These are phyloP conservation scores for Neomonachus schauinslandi DNA, from an alignment of 2,113 vertebrate species.

Conservation along the genomic window DNA sequence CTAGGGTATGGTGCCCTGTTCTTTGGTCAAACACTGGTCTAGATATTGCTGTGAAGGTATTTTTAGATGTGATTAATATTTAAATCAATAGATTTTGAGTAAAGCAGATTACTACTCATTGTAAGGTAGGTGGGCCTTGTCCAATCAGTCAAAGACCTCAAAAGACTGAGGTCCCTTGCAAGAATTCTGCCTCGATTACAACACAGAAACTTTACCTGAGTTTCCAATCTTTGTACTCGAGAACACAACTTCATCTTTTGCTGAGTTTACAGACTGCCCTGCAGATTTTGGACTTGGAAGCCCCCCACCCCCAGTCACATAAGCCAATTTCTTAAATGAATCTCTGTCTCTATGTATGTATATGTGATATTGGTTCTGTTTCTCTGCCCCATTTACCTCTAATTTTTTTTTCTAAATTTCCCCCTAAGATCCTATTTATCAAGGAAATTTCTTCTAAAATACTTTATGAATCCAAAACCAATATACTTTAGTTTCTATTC, in stretches of 20 bases:
- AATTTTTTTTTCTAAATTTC: background rate
- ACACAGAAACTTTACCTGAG: background rate
- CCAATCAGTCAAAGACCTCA: background rate
- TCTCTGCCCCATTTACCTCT: background rate
- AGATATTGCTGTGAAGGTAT: background rate
- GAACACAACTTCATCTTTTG: background rate
- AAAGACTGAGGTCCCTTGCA: background rate
- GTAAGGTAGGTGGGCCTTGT: background rate
- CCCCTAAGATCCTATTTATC: background rate
- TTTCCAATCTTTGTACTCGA: background rate
- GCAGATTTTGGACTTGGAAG: background rate
- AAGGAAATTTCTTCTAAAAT: slow-evolving; percentile 1
- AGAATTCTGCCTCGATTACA: background rate
- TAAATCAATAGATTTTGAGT: background rate
- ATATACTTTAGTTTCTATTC: background rate
- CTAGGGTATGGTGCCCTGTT: background rate
- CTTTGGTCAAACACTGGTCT: slow-evolving; percentile 1
- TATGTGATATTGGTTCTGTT: background rate
- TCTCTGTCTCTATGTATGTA: background rate
- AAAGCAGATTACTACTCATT: background rate
- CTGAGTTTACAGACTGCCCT: background rate
- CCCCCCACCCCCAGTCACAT: background rate
- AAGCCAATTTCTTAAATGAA: background rate
- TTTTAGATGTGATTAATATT: background rate
- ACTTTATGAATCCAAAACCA: background rate